Evolutionary conservation across 2,113 vertebrate genomes (phyloP).

Genomic region (Pseudorasbora parva): DNA sequence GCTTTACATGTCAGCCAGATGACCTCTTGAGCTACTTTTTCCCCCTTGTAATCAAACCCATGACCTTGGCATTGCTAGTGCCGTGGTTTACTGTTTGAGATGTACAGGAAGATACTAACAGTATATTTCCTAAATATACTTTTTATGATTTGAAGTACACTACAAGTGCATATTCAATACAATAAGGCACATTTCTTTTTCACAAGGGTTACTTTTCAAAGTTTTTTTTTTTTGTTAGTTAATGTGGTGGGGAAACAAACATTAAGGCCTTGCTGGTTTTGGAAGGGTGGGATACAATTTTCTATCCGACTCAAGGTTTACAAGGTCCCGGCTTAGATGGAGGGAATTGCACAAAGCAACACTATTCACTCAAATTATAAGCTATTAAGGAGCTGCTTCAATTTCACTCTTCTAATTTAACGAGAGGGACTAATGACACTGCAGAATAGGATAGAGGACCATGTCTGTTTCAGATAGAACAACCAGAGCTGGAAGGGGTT

Average conservation of each 20-base stretch:
- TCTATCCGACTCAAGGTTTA: not conserved
- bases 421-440: constrained; percentile 50
- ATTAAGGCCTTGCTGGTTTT: not conserved
- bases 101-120: too few species aligned
- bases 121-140: not conserved
- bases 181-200: not conserved
- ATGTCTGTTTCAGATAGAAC: constrained; percentile 12
- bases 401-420: constrained; percentile 54
- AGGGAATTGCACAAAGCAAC: not conserved
- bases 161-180: not conserved
- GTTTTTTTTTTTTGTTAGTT: not conserved
- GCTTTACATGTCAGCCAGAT: too few species aligned
- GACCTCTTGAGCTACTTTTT: too few species aligned
- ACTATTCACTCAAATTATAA: constrained; percentile 20
- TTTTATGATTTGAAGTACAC: not conserved
- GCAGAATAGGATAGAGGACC: constrained; percentile 35
- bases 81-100: too few species aligned
- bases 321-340: not conserved
- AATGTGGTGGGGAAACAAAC: not conserved
- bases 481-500: constrained; percentile 14
- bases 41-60: too few species aligned
- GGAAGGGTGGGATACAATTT: not conserved
- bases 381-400: constrained; percentile 34
- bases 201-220: not conserved
- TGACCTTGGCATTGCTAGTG: too few species aligned